Conservation (phyloP, 2,113 vertebrate species). For the Ovis canadensis region DNA sequence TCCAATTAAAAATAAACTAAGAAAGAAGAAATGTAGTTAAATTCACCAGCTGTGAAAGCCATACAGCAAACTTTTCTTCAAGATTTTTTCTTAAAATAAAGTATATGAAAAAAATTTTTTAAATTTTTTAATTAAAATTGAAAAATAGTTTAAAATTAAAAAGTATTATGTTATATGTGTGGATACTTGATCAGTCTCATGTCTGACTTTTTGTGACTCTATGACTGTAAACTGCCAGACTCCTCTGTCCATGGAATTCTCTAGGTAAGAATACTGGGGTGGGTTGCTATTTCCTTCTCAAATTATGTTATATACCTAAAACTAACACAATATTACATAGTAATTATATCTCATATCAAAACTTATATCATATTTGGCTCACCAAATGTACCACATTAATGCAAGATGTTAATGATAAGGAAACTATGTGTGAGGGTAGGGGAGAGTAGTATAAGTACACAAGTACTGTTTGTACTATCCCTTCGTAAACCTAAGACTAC, state of each 20-base stretch:
- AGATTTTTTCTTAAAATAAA: neutral
- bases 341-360: neutral
- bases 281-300: neutral
- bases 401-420: neutral
- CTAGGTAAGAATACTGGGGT: neutral
- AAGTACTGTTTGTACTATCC: neutral
- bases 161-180: neutral
- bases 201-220: neutral
- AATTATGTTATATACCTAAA: neutral
- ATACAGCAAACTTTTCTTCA: neutral
- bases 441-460: no score
- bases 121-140: neutral
- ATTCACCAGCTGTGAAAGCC: neutral
- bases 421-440: neutral
- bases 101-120: neutral
- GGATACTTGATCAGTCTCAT: neutral
- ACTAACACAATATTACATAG: neutral
- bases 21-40: neutral
- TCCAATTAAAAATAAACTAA: neutral
- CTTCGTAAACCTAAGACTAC: neutral
- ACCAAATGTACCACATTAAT: neutral
- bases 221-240: neutral
- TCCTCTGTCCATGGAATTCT: neutral
- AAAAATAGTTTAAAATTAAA: neutral
- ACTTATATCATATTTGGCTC: neutral